A percentile compares a stretch with the other conserved stretches of the same genome.
Conservation (phyloP, 2,888 invertebrate species). For the Drosophila paramelanica region DNA sequence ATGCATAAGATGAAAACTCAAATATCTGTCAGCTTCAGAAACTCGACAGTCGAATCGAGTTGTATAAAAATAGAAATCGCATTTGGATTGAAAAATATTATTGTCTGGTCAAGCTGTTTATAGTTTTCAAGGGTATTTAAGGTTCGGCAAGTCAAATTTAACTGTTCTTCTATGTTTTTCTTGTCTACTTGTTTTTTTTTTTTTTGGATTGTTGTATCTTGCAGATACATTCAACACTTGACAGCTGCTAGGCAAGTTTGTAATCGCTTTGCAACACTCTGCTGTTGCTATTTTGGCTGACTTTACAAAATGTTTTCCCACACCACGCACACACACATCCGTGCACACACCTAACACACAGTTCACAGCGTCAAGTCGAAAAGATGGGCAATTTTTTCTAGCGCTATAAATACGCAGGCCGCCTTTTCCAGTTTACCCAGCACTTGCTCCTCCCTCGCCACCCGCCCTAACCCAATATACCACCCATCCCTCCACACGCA, state of each 20-base stretch:
- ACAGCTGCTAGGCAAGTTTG: slow-evolving; percentile 63
- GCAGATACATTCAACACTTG: slow-evolving; percentile 51
- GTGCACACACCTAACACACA: slow-evolving; percentile 2
- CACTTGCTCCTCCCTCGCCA: slow-evolving; percentile 20
- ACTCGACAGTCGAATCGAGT: too few relatives aligned
- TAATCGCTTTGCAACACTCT: slow-evolving; percentile 47
- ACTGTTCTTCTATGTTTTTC: background rate
- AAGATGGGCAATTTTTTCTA: slow-evolving; percentile 64
- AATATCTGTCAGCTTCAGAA: too few relatives aligned
- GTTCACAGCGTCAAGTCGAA: slow-evolving; percentile 31
- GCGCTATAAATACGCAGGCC: slow-evolving; percentile 71
- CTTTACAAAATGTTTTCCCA: slow-evolving; percentile 66
- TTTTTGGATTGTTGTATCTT: slow-evolving; percentile 32
- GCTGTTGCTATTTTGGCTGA: slow-evolving; percentile 31
- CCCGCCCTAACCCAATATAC: too few relatives aligned
- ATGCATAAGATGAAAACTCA: too few relatives aligned
- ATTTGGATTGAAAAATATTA: too few relatives aligned
- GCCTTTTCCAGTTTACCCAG: slow-evolving; percentile 6
- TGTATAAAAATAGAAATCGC: too few relatives aligned
- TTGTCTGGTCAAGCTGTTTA: too few relatives aligned
- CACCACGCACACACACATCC: slow-evolving; percentile 40
- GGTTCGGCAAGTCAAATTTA: too few relatives aligned
- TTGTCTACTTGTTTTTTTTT: slow-evolving; percentile 6
- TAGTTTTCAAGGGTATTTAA: too few relatives aligned
- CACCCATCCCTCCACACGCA: background rate